phyloP scores from a whole-genome alignment of 2,113 vertebrate genomes.

The Heterochromis multidens region DNA sequence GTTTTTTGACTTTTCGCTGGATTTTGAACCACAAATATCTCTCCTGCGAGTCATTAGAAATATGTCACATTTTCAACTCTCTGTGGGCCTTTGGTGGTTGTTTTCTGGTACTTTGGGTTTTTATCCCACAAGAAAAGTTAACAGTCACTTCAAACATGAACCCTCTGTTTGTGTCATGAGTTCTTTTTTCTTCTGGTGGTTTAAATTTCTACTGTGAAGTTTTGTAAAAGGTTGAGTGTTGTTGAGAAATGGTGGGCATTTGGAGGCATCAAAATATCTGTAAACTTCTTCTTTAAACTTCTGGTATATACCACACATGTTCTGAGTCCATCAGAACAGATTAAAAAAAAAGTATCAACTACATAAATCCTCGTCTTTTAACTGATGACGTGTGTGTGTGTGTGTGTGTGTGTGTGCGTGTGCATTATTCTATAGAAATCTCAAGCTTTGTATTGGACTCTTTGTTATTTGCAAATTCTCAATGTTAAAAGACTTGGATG shows the following conservation, averaged over 20 bases:
- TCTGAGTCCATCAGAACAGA: not conserved
- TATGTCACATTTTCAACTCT: not conserved
- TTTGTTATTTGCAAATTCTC: not conserved
- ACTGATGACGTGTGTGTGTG: not conserved
- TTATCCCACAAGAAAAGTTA: not conserved
- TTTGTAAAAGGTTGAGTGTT: not conserved
- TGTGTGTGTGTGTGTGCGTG: not conserved
- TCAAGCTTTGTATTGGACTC: not conserved
- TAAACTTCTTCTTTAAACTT: not conserved
- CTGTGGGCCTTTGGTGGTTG: not conserved
- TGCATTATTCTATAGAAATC: not conserved
- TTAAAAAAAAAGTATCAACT: too few species aligned
- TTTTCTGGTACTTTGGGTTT: not conserved
- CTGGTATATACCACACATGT: not conserved
- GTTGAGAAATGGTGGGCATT: fast-evolving
- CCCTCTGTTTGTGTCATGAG: fast-evolving
- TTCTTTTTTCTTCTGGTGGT: not conserved
- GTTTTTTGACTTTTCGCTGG: too few species aligned
- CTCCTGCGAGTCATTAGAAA: fast-evolving
- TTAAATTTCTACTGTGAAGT: not conserved
- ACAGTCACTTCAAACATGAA: not conserved
- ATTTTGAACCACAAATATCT: too few species aligned
- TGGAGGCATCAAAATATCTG: not conserved
- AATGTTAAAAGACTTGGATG: not conserved
- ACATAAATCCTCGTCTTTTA: not conserved